A percentile compares a stretch with the other conserved stretches of the same genome.
Conservation (phyloP, 2,888 invertebrate species). For the Amphipoea oculea region DNA sequence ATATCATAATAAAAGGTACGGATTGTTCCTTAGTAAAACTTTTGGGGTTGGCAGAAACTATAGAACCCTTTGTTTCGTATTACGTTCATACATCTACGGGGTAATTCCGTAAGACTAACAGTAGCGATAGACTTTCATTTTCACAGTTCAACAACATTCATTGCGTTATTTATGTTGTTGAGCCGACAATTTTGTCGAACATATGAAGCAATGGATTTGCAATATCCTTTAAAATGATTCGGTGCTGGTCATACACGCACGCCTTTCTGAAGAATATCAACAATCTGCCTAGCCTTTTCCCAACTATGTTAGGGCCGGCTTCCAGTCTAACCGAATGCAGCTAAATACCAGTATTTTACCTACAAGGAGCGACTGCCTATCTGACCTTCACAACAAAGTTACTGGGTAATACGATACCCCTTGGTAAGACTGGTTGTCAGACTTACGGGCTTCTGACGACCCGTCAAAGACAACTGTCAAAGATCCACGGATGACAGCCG, state of each 20-base stretch:
- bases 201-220: not conserved
- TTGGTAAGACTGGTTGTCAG: no score
- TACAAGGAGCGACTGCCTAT: no score
- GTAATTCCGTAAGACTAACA: not conserved
- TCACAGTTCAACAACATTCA: not conserved
- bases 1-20: conserved; percentile 7
- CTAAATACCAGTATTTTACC: no score
- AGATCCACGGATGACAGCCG: no score
- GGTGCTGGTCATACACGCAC: not conserved
- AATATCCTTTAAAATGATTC: not conserved
- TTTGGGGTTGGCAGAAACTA: not conserved
- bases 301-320: no score
- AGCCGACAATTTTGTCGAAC: not conserved
- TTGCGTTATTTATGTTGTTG: not conserved
- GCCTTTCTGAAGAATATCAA: not conserved
- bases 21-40: not conserved
- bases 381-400: no score
- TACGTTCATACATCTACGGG: not conserved
- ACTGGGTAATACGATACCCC: no score
- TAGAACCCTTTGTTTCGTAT: not conserved
- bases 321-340: no score
- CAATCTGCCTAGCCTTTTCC: no score
- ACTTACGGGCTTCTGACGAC: no score
- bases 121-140: not conserved
- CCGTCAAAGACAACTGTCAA: no score